Base-by-base conservation (phyloP, 2,113 vertebrate species). In the Scytalopus superciliaris region DNA sequence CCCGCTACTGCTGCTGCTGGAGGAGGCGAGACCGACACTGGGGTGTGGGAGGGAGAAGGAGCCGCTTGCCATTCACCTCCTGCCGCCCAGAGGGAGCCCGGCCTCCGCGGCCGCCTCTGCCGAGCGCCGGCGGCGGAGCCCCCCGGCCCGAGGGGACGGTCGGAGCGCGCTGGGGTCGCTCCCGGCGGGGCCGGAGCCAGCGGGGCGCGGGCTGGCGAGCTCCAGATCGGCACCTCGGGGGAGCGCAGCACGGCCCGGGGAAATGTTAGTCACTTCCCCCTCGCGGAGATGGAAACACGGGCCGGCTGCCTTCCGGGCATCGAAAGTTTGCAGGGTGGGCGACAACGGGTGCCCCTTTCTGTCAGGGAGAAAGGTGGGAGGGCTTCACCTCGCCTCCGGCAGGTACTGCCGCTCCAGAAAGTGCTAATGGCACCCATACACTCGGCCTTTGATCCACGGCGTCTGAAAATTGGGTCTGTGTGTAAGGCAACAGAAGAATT, bases 1-100 rank as follows among this genome's bases (percentile, higher is more conserved):
- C 95, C 78, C 93, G 91, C 69, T 19, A 50, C 87, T 62, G 88
- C 85, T 69, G 84, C 84, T 80, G 86, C 84, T 85, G 86, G 93
- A 93, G 89, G 83, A 93, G 89, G 73, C 76, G 89, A 94, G 84
- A 86, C 63, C 60, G 87, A 62, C 93, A 33, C 72, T 9, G 89
- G 87, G 77, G 50, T 83, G 96, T 82, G 94, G 80, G 88, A 87
- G 93, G 94, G 86, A 87, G 75, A 82, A 87, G 82, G 81, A 23
- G 84, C 64, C 57, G 90, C 93, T 89, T 96, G 96, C 90, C 84
- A 53, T 94, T 94, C 95, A 90, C 92, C 90, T 95, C 93, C 92
- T 44, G 92, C 90, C 77, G 81, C 86, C 93, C 95, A 92, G 95
- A 96, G 94, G 92, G 96, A 94, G 93, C 91, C 94, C 94, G 76